Percentiles rank a stretch among this genome's conserved stretches.
These are phyloP conservation scores for Drosophila saltans DNA, from an alignment of 1,140 invertebrate genomes.

Conservation along the genomic window DNA sequence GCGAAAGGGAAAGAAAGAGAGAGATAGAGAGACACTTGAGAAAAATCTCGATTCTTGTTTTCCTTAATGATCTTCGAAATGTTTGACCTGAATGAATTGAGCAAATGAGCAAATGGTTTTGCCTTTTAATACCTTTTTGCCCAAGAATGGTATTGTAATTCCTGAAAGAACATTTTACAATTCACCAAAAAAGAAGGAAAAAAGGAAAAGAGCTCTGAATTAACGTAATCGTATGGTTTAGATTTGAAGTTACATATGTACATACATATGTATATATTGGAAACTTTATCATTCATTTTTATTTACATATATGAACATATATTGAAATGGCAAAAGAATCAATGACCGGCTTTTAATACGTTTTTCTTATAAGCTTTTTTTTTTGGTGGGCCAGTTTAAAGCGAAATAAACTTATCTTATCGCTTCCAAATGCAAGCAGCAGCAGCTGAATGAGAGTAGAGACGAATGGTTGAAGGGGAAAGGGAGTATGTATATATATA, in stretches of 20 bases:
- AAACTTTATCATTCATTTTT: too few relatives aligned
- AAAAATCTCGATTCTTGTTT: not conserved
- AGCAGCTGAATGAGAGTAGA: not conserved
- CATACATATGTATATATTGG: too few relatives aligned
- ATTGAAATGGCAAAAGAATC: too few relatives aligned
- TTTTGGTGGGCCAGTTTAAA: not conserved
- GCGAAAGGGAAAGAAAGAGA: not conserved
- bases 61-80: conserved; percentile 8
- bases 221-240: too few relatives aligned
- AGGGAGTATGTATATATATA: not conserved
- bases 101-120: not conserved
- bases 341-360: not conserved
- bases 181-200: too few relatives aligned
- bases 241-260: too few relatives aligned
- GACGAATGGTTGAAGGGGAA: not conserved
- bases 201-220: too few relatives aligned
- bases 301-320: too few relatives aligned
- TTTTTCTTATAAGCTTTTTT: not conserved
- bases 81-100: not conserved
- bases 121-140: not conserved
- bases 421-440: not conserved
- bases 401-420: not conserved
- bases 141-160: too few relatives aligned
- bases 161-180: too few relatives aligned
- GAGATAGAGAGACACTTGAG: not conserved